phyloP scores from a whole-genome alignment of 2,888 invertebrate species.

The Leptarthrus brevirostris region DNA sequence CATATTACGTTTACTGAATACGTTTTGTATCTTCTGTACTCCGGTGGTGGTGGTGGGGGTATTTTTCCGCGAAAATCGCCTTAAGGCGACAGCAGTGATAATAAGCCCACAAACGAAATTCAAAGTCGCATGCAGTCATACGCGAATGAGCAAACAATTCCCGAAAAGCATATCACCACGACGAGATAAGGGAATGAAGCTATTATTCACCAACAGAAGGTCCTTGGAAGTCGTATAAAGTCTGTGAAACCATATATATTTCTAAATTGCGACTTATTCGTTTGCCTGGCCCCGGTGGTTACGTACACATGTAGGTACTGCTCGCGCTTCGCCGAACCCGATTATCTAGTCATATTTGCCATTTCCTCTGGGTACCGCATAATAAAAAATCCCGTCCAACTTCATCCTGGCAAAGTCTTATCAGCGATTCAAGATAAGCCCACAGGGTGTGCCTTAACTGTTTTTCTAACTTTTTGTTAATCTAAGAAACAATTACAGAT shows the following conservation, averaged over 20 bases:
- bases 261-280: background rate
- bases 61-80: background rate
- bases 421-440: slow-evolving; percentile 21
- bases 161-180: slow-evolving; percentile 38
- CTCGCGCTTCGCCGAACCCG: no score
- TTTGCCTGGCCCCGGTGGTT: slow-evolving; percentile 11
- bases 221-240: slow-evolving; percentile 36
- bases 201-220: slow-evolving; percentile 12
- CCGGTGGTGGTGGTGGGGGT: background rate
- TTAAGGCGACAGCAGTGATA: background rate
- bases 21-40: background rate
- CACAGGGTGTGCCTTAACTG: background rate
- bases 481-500: slow-evolving; percentile 36
- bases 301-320: background rate
- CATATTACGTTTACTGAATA: no score
- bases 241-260: slow-evolving; percentile 10
- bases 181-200: slow-evolving; percentile 36
- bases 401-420: slow-evolving; percentile 35
- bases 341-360: background rate
- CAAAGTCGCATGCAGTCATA: slow-evolving; percentile 8
- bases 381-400: background rate
- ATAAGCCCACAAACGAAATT: slow-evolving; percentile 30
- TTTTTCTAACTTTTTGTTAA: slow-evolving; percentile 23
- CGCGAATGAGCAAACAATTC: slow-evolving; percentile 22
- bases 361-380: background rate